Conservation (phyloP, 2,113 vertebrate genomes). For the Raja brachyura region DNA sequence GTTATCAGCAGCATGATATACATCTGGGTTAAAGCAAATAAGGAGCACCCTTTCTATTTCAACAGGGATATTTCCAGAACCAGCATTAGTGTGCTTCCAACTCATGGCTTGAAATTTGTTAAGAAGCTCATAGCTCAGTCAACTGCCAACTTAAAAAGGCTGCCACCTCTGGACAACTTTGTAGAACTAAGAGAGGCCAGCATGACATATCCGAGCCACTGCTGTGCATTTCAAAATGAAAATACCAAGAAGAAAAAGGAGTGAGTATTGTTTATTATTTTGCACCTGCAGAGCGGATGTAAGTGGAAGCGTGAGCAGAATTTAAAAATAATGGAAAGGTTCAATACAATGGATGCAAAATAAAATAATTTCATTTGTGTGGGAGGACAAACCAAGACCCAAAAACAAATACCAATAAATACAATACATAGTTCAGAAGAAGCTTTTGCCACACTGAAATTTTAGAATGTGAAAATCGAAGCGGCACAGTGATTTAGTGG, state of each 20-base stretch:
- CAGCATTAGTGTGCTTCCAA: conserved; percentile 69
- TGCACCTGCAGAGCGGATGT: not conserved
- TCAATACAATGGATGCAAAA: too few relatives aligned
- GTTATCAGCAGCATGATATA: not conserved
- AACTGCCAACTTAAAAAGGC: conserved; percentile 68
- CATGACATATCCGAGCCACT: conserved; percentile 91
- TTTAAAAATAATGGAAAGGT: too few relatives aligned
- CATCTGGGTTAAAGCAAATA: not conserved
- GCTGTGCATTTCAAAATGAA: conserved; percentile 75
- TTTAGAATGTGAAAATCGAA: too few relatives aligned
- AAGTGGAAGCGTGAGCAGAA: not conserved
- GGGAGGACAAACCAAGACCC: too few relatives aligned
- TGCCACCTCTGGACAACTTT: conserved; percentile 74
- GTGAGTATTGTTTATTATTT: conserved; percentile 52
- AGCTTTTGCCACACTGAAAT: too few relatives aligned
- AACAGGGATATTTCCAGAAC: conserved; percentile 86
- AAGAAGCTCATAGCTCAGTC: conserved; percentile 71
- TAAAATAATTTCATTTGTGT: too few relatives aligned
- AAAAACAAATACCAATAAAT: too few relatives aligned
- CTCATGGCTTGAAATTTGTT: conserved; percentile 68
- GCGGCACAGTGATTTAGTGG: too few relatives aligned
- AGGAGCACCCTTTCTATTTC: conserved; percentile 43
- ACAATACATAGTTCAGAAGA: too few relatives aligned
- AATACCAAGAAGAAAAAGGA: conserved; percentile 55
- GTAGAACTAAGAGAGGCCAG: conserved; percentile 66